Evolutionary conservation across 2,888 invertebrate genomes (phyloP), one percentile per base, ranked within the genome.

Genomic region (Perdita meconis): DNA sequence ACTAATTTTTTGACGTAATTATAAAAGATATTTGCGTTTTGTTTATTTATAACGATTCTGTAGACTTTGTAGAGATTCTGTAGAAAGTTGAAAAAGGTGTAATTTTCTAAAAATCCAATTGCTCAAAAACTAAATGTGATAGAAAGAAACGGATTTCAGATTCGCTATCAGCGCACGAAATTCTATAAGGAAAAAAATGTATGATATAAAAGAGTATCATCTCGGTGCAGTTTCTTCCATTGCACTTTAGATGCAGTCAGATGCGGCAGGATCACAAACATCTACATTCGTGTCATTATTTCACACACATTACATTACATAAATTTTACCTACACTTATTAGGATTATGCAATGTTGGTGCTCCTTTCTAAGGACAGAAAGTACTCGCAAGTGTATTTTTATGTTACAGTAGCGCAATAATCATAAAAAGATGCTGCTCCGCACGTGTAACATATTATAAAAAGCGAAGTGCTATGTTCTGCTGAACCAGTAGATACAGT

Each of bases 391-490:
- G 56, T 55, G 55, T 73, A 30, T 42, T 67, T 60, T 61, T 67
- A 22, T 67, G 72, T 67, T 56, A 61, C 13, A 44, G 34, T 60
- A 24, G 55, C 53, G 22, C n/a, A 56, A 72, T 61, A 61, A 67
- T 53, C 57, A 61, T 73, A 67, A 67, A 71, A 73, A 55, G 72
- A 60, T 73, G 67, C 13, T 36, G 24, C 12, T 24, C 53, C 40
- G 30, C 13, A 3, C 40, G 44, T 60, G 70, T 55, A 60, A 55
- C 19, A 16, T 22, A 6, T 6, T 40, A 24, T 22, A 60, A 66
- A 63, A 65, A 65, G 44, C 2, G 44, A 56, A 50, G 30, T 34
- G 64, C 56, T 55, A 44, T 65, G 55, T 60, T 40, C 34, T 10
- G 12, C 26, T 38, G 5, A 22, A 10, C 34, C 38, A 50, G 36